These are phyloP conservation scores for Papilio xuthus DNA, from an alignment of 1,140 invertebrate genomes.

Conservation along the genomic window DNA sequence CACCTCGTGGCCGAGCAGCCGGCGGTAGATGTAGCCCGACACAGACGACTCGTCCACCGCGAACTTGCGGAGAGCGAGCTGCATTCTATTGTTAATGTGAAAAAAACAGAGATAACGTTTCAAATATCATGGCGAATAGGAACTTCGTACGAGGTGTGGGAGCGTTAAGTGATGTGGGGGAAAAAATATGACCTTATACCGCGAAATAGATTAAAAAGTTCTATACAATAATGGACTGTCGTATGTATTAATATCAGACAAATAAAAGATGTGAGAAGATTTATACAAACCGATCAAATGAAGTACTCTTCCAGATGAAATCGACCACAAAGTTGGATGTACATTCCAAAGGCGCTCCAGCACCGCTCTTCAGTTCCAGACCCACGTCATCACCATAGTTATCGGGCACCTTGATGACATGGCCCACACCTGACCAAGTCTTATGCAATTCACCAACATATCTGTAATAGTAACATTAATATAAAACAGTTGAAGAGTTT, in stretches of 20 bases:
- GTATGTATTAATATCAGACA: too few species aligned
- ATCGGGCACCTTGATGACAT: conserved; percentile 99
- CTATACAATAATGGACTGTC: too few species aligned
- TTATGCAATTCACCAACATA: conserved; percentile 97
- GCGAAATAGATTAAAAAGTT: too few species aligned
- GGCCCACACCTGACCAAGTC: conserved; percentile 96
- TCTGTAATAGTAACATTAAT: conserved; percentile 70
- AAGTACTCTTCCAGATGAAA: conserved; percentile 99
- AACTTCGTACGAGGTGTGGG: too few species aligned
- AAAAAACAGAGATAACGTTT: background rate
- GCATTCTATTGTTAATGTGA: conserved; percentile 88
- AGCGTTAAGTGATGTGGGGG: too few species aligned
- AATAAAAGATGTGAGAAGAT: background rate
- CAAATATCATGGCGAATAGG: too few species aligned
- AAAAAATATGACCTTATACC: too few species aligned
- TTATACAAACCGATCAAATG: conserved; percentile 93
- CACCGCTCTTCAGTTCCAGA: conserved; percentile 96
- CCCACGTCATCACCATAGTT: conserved; percentile 99
- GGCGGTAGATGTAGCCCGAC: conserved; percentile 98
- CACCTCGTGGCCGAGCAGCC: conserved; percentile 97
- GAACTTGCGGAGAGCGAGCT: conserved; percentile 96
- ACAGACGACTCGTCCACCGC: conserved; percentile 98
- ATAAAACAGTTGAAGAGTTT: background rate
- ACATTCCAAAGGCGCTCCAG: conserved; percentile 94
- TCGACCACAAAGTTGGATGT: conserved; percentile 98